phyloP scores from a whole-genome alignment of 2,888 invertebrate species.

The Pollenia labialis region DNA sequence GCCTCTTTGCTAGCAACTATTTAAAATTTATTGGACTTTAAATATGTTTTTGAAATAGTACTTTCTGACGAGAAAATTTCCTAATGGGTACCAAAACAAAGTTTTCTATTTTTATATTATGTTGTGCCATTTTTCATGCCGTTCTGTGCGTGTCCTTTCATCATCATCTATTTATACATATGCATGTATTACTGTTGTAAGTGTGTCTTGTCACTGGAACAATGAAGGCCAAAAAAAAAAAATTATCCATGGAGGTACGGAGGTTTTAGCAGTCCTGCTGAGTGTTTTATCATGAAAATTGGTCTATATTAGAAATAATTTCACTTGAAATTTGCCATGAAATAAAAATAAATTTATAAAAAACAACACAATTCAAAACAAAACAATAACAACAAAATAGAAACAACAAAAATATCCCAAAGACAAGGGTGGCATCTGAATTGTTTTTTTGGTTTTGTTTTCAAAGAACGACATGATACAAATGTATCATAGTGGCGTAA shows the following conservation, averaged over 20 bases:
- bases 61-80: too few species aligned
- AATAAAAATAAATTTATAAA: neutral
- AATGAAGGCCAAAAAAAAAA: constrained; percentile 45
- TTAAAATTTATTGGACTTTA: too few species aligned
- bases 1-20: too few species aligned
- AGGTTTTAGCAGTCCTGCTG: constrained; percentile 44
- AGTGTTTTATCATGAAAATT: constrained; percentile 54
- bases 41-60: too few species aligned
- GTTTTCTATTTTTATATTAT: neutral
- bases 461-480: neutral
- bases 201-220: constrained; percentile 22
- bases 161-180: neutral
- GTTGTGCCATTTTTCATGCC: neutral
- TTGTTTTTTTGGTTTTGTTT: constrained; percentile 18
- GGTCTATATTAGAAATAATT: constrained; percentile 33
- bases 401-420: neutral
- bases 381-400: neutral
- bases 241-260: constrained; percentile 33
- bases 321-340: constrained; percentile 56
- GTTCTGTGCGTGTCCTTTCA: neutral
- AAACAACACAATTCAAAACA: constrained; percentile 20
- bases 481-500: neutral
- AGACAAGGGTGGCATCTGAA: constrained; percentile 40
- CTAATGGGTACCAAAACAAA: too few species aligned
- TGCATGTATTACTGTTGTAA: neutral